Base-by-base conservation (phyloP, 2,113 vertebrate species). In the Cricetomys ansorgei region DNA sequence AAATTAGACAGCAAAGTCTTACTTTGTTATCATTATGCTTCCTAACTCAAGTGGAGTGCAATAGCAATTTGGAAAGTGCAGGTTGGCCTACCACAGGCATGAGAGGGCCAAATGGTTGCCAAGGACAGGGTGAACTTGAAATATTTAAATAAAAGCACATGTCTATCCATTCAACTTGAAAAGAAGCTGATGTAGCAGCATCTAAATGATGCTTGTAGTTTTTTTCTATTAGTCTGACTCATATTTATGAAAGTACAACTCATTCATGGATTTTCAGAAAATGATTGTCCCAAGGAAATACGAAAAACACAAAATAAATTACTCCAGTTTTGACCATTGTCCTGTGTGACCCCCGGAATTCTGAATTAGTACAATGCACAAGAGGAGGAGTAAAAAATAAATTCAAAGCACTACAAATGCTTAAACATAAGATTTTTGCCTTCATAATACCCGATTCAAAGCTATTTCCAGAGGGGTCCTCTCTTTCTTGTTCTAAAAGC, bases 51-150 rank as follows among this genome's bases (percentile, higher is more conserved):
- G 73, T 72, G 53, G 62, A 89, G n/a, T 73, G 55, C 76, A 77
- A 70, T 92, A 91, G 50, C 70, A 96, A 94, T 97, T 97, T 93
- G 88, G 91, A 72, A 92, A 94, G 86, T 77, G 92, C 8, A 88
- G 45, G 11, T 83, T 97, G 83, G 91, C 57, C 29, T 45, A 67
- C 37, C 12, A 62, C 79, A 86, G 80, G 45, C 57, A 72, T 48
- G 86, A 48, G 73, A 72, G 57, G 84, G 83, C 50, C 64, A 89
- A 88, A 84, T 10, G 37, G 40, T 91, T 95, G 94, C 87, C 91
- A 97, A 97, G 92, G 83, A 97, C 94, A 95, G 48, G 11, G 89
- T 88, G 94, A 97, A 97, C 87, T 85, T 90, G 94, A 94, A 92
- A 75, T 95, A 91, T 80, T 96, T 96, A 84, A 97, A 86, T 73